These are phyloP conservation scores for Drosophila virilis DNA, from an alignment of 1,140 invertebrate genomes.

Conservation along the genomic window DNA sequence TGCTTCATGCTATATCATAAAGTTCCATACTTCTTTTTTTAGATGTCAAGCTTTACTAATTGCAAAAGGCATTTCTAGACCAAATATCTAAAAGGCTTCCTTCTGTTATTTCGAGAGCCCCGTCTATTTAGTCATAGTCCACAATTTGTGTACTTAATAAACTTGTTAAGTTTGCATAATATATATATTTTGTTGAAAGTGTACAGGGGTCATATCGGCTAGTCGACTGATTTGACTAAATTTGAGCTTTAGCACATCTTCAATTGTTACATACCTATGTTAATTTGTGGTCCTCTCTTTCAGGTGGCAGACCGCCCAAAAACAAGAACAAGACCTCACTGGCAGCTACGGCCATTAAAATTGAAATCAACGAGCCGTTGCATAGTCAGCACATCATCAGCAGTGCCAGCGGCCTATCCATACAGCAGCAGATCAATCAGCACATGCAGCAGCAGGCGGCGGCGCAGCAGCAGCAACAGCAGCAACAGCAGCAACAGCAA, in stretches of 20 bases:
- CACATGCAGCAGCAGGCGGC: slow-evolving; percentile 75
- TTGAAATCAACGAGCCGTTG: slow-evolving; percentile 79
- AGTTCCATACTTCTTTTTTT: too few relatives aligned
- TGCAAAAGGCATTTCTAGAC: too few relatives aligned
- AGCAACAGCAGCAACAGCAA: slow-evolving; percentile 58
- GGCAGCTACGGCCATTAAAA: slow-evolving; percentile 75
- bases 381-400: slow-evolving; percentile 81
- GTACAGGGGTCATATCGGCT: too few relatives aligned
- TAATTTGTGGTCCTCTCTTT: background rate
- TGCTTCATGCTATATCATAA: too few relatives aligned
- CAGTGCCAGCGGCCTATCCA: slow-evolving; percentile 78
- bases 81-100: too few relatives aligned
- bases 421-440: slow-evolving; percentile 82
- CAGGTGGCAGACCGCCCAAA: slow-evolving; percentile 79
- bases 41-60: too few relatives aligned
- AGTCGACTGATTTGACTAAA: too few relatives aligned
- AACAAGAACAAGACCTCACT: slow-evolving; percentile 75
- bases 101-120: too few relatives aligned
- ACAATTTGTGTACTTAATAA: too few relatives aligned
- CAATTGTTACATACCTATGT: background rate
- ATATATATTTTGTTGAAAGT: too few relatives aligned
- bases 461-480: slow-evolving; percentile 52
- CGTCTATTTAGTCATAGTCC: too few relatives aligned
- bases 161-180: too few relatives aligned
- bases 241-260: background rate